Conservation (phyloP, 2,797 vertebrate species). For the Pipistrellus kuhlii region DNA sequence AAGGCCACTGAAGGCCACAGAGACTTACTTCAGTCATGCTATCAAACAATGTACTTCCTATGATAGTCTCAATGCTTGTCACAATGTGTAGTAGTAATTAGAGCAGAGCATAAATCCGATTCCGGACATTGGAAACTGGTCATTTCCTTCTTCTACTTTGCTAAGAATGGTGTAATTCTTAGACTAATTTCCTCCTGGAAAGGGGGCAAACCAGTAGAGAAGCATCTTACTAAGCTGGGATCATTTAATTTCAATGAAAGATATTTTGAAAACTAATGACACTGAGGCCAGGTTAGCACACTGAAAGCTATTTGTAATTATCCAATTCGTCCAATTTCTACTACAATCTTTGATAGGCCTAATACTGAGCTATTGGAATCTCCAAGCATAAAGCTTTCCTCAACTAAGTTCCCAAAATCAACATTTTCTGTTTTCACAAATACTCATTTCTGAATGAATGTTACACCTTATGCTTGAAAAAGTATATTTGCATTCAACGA, state of each 20-base stretch:
- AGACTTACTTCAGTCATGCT: background rate
- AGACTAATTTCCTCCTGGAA: constrained; percentile 6
- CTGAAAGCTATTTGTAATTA: constrained; percentile 29
- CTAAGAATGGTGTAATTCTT: background rate
- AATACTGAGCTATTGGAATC: background rate
- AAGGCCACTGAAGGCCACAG: background rate
- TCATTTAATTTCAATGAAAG: constrained; percentile 50
- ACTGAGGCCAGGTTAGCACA: background rate
- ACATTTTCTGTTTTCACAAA: constrained; percentile 29
- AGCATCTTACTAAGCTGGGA: background rate
- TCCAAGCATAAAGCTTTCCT: background rate
- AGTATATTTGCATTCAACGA: background rate
- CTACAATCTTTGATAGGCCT: background rate
- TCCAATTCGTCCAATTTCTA: background rate
- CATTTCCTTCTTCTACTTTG: background rate
- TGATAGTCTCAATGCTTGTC: background rate
- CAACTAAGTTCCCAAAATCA: background rate
- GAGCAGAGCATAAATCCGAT: background rate
- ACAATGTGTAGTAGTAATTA: background rate
- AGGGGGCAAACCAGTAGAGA: background rate
- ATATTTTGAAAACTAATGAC: constrained; percentile 30
- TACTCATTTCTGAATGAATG: constrained; percentile 49
- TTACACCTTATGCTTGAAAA: constrained; percentile 25
- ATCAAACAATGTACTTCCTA: background rate
- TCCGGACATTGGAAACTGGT: background rate